A percentile compares a stretch with the other conserved stretches of the same genome.
Evolutionary conservation across 2,888 invertebrate genomes (phyloP).

Genomic region (Exephanes ischioxanthus): DNA sequence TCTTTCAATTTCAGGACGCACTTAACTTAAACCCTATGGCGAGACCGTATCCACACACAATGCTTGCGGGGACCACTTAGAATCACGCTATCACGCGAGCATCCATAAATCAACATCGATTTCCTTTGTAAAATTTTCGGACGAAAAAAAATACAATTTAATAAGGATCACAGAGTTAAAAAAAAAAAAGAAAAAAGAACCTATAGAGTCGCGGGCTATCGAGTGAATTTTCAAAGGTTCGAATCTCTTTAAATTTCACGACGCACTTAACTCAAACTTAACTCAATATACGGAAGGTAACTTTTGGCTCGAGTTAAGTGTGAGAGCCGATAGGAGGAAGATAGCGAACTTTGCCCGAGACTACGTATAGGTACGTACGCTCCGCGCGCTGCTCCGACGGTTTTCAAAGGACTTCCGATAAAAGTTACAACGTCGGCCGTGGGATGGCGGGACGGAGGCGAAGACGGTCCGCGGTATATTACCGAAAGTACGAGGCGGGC

Average conservation of each 20-base stretch:
- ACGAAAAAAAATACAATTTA: background rate
- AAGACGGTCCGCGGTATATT: background rate
- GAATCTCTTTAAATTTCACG: conserved; percentile 22
- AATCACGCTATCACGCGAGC: background rate
- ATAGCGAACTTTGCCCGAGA: conserved; percentile 30
- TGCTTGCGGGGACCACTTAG: background rate
- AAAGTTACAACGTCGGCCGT: conserved; percentile 30
- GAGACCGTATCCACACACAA: conserved; percentile 1
- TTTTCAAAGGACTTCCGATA: conserved; percentile 49
- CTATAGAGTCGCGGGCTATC: background rate
- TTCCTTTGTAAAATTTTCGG: background rate
- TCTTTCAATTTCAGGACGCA: conserved; percentile 7
- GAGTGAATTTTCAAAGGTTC: conserved; percentile 14
- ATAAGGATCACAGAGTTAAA: background rate
- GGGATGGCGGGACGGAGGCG: conserved; percentile 17
- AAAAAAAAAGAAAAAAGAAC: background rate
- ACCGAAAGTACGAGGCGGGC: conserved; percentile 7
- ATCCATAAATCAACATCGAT: conserved; percentile 14
- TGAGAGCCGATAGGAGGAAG: conserved; percentile 3
- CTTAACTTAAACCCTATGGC: conserved; percentile 14
- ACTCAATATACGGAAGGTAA: conserved; percentile 22
- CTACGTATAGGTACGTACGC: background rate
- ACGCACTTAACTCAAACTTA: conserved; percentile 3
- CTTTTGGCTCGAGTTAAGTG: conserved; percentile 32
- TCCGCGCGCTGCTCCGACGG: conserved; percentile 8